Base-by-base conservation (phyloP, 1,140 invertebrate genomes). In the Zaprionus ghesquierei region DNA sequence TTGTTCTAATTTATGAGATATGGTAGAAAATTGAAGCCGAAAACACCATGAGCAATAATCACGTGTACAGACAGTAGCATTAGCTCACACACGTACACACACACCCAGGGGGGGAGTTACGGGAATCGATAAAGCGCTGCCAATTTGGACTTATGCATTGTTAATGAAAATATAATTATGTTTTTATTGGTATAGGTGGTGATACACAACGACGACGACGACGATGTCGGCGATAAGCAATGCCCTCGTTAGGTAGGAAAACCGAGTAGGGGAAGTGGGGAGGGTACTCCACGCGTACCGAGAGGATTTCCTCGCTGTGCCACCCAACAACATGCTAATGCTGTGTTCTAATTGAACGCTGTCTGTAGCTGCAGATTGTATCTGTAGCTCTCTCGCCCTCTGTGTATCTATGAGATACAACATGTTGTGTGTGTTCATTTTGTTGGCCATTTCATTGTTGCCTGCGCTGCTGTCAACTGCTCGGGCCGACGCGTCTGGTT, bases 121-220 rank as follows among this genome's bases (percentile, higher is more conserved):
- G 9, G 10, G 65, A 66, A 82, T 87, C 84, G 79, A 79, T 80
- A 70, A 78, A 54, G 33, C 65, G 62, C 75, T 54, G 68, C 50
- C 69, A 79, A 79, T 84, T 89, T 77, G 76, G 79, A 84, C 79
- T 84, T 89, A 89, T 77, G 77, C 73, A 89, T 89, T 89, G 84
- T 80, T 89, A 89, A 89, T 89, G 86, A 89, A 89, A 80, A 68
- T 89, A 78, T 89, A 89, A 89, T 89, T 89, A 89, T 89, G 77
- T 73, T 80, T 85, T 68, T 77, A 79, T 62, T 73, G 79, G 50
- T 68, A 53, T 33, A 31, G 29, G 35, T 41, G 29, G 35, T 41
- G 35, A 38, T 38, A 38, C 33, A 38, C 13, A 13, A 8, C n/a
- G 56, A 33, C 68, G 60, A 56, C 65, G 46, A 29, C 12, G 41